Percentiles rank a stretch among this genome's conserved stretches.
phyloP scores from a whole-genome alignment of 2,113 vertebrate genomes.

The Xenotilapia leptura region DNA sequence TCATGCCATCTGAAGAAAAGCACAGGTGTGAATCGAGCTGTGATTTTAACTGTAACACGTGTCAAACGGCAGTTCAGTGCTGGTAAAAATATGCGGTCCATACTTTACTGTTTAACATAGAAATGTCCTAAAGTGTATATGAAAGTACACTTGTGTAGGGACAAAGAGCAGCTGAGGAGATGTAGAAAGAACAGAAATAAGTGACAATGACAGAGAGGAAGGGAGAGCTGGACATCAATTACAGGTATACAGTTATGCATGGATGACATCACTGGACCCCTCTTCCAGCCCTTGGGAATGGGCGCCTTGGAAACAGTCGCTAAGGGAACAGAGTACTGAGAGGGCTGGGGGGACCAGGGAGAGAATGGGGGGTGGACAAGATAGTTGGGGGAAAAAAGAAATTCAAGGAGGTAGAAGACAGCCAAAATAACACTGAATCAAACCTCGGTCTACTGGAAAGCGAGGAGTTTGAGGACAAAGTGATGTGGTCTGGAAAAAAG shows the following conservation, averaged over 20 bases:
- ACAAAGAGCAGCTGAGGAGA: background rate
- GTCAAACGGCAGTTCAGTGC: background rate
- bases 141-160: background rate
- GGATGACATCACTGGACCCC: conserved; percentile 71
- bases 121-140: background rate
- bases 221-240: conserved; percentile 33
- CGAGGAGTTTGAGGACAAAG: background rate
- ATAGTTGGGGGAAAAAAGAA: background rate
- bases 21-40: background rate
- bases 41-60: background rate
- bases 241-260: conserved; percentile 75
- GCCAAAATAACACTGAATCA: background rate
- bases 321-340: conserved; percentile 69
- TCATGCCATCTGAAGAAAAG: background rate
- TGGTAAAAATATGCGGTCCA: background rate
- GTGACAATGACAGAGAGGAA: conserved; percentile 21
- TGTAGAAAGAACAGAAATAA: background rate
- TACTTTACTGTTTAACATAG: background rate
- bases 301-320: conserved; percentile 75
- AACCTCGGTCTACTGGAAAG: background rate
- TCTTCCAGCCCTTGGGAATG: conserved; percentile 64
- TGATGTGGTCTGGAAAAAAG: background rate
- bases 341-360: background rate
- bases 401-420: background rate
- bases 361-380: background rate